phyloP scores from a whole-genome alignment of 2,113 vertebrate genomes.

The Eonycteris spelaea region DNA sequence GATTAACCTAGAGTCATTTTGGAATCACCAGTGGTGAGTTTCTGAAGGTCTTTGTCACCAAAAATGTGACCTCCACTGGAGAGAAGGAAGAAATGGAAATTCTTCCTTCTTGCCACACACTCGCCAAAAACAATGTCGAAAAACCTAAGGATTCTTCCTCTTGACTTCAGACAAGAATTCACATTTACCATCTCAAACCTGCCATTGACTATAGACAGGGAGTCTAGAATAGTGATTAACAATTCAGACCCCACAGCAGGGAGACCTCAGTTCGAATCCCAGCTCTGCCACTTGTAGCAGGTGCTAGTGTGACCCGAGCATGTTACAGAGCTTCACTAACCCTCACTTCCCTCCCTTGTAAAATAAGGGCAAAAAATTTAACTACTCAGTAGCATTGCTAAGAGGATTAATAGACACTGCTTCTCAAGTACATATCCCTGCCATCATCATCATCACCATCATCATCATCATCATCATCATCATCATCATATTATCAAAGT shows the following conservation, averaged over 20 bases:
- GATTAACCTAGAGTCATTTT: not conserved
- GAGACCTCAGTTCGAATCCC: not conserved
- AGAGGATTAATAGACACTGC: not conserved
- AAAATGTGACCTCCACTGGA: not conserved
- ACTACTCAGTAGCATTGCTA: not conserved
- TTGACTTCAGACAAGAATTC: slow-evolving; percentile 9
- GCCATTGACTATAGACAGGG: not conserved
- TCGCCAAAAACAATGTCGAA: not conserved
- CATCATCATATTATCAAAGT: no score
- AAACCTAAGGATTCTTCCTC: not conserved
- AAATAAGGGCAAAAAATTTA: not conserved
- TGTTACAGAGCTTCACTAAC: rapidly evolving
- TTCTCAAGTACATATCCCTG: not conserved
- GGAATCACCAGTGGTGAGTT: not conserved
- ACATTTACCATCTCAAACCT: not conserved
- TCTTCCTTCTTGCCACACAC: not conserved
- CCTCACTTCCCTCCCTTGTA: not conserved
- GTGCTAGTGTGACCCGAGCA: not conserved
- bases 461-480: no score
- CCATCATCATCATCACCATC: no score
- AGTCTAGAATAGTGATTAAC: not conserved
- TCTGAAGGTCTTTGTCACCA: not conserved
- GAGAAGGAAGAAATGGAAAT: not conserved
- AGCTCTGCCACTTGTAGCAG: not conserved
- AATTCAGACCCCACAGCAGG: not conserved